Evolutionary conservation across 2,888 invertebrate species (phyloP), one percentile per base, ranked within the genome.

Genomic region (Marronus borbonicus): DNA sequence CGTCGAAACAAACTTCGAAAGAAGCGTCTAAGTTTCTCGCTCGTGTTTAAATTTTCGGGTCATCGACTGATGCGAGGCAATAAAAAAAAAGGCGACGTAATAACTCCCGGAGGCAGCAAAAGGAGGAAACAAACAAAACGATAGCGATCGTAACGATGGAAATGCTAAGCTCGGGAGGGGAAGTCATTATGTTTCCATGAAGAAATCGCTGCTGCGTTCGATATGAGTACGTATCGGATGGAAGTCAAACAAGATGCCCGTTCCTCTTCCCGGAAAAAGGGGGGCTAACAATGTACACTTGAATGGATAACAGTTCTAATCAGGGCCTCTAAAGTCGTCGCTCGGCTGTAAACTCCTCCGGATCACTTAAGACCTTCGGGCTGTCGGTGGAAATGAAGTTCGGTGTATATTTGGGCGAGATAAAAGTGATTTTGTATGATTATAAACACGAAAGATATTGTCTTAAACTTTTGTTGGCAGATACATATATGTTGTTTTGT

Each of bases 231-330:
- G 31, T 62, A 62, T 62, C 31, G 62, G 55, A n/a, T 62, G 62
- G 50, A 52, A 68, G 50, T 68, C 68, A 68, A 68, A 66, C 66
- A 66, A 68, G 50, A 4, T 52, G 28, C 14, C 68, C 68, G 68
- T 49, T 49, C 50, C 50, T 68, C 10, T 55, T 20, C 20, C 2
- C 17, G 17, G 68, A 28, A 44, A 68, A 24, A 50, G n/a, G n/a
- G 68, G 68, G 50, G 50, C 68, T 68, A 68, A 68, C 68, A 68
- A 68, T 68, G 28, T 68, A 68, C 68, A 68, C 68, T 68, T 68
- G 50, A 68, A 68, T 68, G 68, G 68, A 68, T 68, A 68, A 68
- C 68, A 68, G 68, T 68, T 68, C 68, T 68, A 68, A 68, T 68
- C 68, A 68, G 50, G 68, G 28, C 50, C 50, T 62, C 62, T 31